Conservation (phyloP, 2,888 invertebrate genomes). For the Psylliodes chrysocephalus region DNA sequence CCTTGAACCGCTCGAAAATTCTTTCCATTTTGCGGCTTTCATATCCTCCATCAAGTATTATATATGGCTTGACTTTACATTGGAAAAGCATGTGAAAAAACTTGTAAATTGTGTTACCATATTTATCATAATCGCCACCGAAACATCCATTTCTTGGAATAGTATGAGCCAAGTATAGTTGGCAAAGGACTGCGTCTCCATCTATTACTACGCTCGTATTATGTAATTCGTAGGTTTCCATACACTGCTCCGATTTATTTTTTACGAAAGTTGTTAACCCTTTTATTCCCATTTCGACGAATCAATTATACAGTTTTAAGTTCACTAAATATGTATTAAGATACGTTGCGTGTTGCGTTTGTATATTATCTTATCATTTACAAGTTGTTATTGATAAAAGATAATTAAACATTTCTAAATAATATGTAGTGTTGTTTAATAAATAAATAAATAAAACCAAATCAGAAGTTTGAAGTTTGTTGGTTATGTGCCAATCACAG, state of each 20-base stretch:
- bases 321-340: background rate
- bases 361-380: too few species aligned
- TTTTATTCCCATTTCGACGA: conserved; percentile 68
- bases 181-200: conserved; percentile 80
- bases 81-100: conserved; percentile 77
- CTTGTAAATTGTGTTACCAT: conserved; percentile 70
- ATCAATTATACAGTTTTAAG: background rate
- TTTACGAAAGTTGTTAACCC: conserved; percentile 86
- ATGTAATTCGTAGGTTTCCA: conserved; percentile 73
- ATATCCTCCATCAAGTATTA: conserved; percentile 80
- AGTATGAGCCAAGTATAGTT: conserved; percentile 71
- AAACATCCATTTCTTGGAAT: conserved; percentile 73
- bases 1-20: conserved; percentile 50
- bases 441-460: too few species aligned
- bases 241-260: conserved; percentile 71
- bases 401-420: too few species aligned
- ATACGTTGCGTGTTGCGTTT: too few species aligned
- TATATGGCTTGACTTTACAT: conserved; percentile 77
- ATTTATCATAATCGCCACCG: conserved; percentile 88
- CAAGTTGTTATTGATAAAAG: too few species aligned
- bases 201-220: conserved; percentile 80
- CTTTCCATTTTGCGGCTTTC: conserved; percentile 62
- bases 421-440: too few species aligned
- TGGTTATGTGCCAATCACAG: too few species aligned
- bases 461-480: background rate